Base-by-base conservation (phyloP, 2,797 vertebrate species). In the Picus viridis region DNA sequence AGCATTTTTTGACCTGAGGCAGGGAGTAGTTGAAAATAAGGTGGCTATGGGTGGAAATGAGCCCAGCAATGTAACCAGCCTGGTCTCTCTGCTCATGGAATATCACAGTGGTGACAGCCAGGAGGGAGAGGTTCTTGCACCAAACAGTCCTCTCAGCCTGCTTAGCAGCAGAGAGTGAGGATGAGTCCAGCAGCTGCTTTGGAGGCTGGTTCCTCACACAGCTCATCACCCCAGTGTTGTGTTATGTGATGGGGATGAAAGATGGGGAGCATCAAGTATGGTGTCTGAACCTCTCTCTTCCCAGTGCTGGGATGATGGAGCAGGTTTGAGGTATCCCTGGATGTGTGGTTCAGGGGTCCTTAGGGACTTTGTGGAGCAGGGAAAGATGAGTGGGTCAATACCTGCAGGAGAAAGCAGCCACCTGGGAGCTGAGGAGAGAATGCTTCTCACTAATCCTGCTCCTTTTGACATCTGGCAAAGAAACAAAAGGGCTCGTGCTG, bases 231-330 rank as follows among this genome's bases (percentile, higher is more conserved):
- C 34, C 65, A 8, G 3, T 1, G 8, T 23, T 30, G 30, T 0
- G 0, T 29, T 4, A 22, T 0, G 0, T 3, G 54, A 3, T 45
- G 53, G 56, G 56, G 67, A 12, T 19, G 62, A 51, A 58, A 43
- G 2, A 23, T 69, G 62, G 77, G 12, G 41, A 62, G 20, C 43
- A 2, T 29, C 1, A 4, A 82, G 58, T 39, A 4, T 1, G 12
- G 16, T 4, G 2, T 54, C 26, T 39, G 70, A 63, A 13, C 23
- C 6, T 10, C 39, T 41, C 87, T 82, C 70, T 26, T 80, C 41
- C 68, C 73, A 27, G 56, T 6, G 43, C 47, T 47, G 79, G 61
- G 65, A 14, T 15, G 54, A 47, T 24, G 68, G 77, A 54, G 18
- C 59, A 49, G 34, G 9, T n/a, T 39, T 10, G 43, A 65, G 26